These are phyloP conservation scores for Hippocampus guttulatus DNA, from an alignment of 2,113 vertebrate genomes.

Conservation along the genomic window DNA sequence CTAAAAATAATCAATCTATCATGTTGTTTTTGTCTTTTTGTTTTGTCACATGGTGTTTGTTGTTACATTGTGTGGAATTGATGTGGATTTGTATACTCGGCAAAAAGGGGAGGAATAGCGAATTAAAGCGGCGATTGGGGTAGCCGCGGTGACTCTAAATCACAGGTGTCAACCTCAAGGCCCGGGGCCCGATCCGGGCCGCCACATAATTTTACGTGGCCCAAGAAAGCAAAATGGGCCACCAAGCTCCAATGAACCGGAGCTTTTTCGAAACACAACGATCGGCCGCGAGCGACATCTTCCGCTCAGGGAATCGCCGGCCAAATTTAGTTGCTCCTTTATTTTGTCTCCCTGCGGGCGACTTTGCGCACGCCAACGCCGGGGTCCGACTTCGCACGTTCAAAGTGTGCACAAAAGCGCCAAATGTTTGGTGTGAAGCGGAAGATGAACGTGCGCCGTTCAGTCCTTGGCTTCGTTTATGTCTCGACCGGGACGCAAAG, in stretches of 20 bases:
- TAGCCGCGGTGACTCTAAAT: not conserved
- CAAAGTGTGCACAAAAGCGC: not conserved
- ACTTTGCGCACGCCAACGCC: not conserved
- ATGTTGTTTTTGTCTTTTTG: no score
- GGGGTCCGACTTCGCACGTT: not conserved
- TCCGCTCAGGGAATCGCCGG: not conserved
- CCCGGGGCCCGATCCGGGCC: no score
- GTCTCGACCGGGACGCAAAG: not conserved
- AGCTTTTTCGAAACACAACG: not conserved
- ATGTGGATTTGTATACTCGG: not conserved
- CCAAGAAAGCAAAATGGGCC: no score
- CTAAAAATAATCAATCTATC: no score
- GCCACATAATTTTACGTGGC: no score
- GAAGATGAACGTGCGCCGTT: not conserved
- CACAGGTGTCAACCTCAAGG: no score
- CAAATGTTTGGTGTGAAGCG: not conserved
- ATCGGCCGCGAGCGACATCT: not conserved
- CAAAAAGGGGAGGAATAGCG: not conserved
- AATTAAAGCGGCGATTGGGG: not conserved
- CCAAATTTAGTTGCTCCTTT: conserved; percentile 2
- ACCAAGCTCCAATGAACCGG: not conserved
- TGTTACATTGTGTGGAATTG: no score
- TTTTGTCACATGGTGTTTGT: no score
- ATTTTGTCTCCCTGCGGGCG: not conserved
- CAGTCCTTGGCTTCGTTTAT: not conserved